Evolutionary conservation across 1,140 invertebrate species (phyloP).

Genomic region (Brachionus asplanchnoidis): DNA sequence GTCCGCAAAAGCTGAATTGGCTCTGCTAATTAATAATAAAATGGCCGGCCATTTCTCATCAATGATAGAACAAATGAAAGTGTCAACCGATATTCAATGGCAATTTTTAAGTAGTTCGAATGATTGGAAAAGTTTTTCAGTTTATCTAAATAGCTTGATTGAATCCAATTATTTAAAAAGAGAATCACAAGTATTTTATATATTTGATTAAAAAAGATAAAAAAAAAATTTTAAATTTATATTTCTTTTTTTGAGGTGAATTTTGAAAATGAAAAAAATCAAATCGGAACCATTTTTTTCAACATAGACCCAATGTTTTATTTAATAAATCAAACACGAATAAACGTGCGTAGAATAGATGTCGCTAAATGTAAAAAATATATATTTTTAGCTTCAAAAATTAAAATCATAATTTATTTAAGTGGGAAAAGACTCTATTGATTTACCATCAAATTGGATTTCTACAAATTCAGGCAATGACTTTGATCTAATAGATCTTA

Average conservation of each 20-base stretch:
- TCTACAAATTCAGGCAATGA: not conserved
- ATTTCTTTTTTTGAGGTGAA: not conserved
- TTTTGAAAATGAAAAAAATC: not conserved
- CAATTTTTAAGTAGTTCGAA: not conserved
- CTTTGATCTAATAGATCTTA: not conserved
- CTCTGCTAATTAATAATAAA: not conserved
- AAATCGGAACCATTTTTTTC: not conserved
- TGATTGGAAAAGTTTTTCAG: conserved; percentile 13
- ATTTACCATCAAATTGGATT: not conserved
- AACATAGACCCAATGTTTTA: not conserved
- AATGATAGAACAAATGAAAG: not conserved
- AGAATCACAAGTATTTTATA: not conserved
- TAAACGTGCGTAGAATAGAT: not conserved
- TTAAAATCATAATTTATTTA: too few relatives aligned
- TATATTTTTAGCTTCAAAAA: too few relatives aligned
- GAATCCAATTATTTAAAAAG: not conserved
- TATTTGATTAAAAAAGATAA: not conserved
- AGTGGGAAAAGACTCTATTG: not conserved
- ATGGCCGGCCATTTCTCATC: not conserved
- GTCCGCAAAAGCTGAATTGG: not conserved
- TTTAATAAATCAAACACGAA: not conserved
- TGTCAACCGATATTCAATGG: conserved; percentile 22
- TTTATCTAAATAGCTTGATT: conserved; percentile 17
- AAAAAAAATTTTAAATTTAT: too few relatives aligned
- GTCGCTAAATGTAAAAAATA: not conserved